Evolutionary conservation across 53 echinoderm and acorn worm species (phyloP).

Genomic region (Paelopatides confundens): DNA sequence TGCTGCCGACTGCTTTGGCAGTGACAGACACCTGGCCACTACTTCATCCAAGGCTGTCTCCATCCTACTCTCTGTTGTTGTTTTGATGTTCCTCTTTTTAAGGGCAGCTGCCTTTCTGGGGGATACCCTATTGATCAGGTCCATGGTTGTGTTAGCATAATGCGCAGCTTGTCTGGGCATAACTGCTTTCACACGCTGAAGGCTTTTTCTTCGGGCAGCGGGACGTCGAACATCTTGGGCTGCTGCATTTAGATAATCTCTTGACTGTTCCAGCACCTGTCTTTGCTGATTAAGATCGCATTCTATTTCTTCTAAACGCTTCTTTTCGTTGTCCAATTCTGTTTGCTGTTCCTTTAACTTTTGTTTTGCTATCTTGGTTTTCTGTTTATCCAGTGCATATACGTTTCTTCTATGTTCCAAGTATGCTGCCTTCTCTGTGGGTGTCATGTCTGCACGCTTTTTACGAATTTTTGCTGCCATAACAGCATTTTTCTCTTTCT

Average conservation of each 20-base stretch:
- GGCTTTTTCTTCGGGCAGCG: slow-evolving; percentile 45
- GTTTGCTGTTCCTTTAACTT: not conserved
- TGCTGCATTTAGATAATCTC: not conserved
- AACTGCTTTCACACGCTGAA: not conserved
- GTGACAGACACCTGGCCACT: slow-evolving; percentile 13
- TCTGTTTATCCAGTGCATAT: not conserved
- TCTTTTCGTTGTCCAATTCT: not conserved
- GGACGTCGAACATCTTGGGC: slow-evolving; percentile 22
- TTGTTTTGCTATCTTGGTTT: not conserved
- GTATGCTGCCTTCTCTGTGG: not conserved
- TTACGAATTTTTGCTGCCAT: not conserved
- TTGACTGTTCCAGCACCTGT: not conserved
- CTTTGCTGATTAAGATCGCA: not conserved
- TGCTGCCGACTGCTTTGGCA: slow-evolving; percentile 42
- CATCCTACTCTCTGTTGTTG: not conserved
- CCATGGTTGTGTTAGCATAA: slow-evolving; percentile 32
- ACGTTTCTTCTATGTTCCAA: not conserved
- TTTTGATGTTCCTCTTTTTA: not conserved
- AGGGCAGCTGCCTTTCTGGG: slow-evolving; percentile 42
- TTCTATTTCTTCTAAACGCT: slow-evolving; percentile 5
- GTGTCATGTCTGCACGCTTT: not conserved
- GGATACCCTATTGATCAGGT: slow-evolving; percentile 28
- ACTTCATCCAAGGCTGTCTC: slow-evolving; percentile 11
- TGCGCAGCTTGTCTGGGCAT: slow-evolving; percentile 43
- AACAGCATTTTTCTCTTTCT: not conserved